phyloP scores from a whole-genome alignment of 1,140 invertebrate species.

The Drosophila biarmipes region DNA sequence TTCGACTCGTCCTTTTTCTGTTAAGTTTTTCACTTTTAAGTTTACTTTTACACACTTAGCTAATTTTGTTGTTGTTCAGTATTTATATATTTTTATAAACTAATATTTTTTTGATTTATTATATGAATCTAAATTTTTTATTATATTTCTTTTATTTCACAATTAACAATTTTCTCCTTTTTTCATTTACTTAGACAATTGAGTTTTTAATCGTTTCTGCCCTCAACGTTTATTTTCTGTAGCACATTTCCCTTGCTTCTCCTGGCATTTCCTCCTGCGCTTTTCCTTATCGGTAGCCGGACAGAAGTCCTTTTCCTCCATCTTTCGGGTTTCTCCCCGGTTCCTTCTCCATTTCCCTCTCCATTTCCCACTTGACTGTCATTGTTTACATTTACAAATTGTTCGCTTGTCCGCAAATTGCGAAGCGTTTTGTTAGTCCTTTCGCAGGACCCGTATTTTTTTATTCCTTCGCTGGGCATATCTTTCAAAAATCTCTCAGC shows the following conservation, averaged over 20 bases:
- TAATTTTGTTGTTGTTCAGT: neutral
- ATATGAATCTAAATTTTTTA: neutral
- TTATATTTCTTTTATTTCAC: neutral
- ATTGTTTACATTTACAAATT: conserved; percentile 83
- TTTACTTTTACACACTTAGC: no score
- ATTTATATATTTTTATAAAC: neutral
- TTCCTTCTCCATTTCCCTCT: conserved; percentile 27
- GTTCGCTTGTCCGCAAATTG: conserved; percentile 82
- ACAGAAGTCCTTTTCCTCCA: conserved; percentile 48
- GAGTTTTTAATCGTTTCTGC: conserved; percentile 75
- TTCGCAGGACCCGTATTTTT: conserved; percentile 24
- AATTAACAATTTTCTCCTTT: conserved; percentile 2
- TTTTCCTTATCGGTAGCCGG: conserved; percentile 61
- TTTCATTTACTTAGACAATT: conserved; percentile 54
- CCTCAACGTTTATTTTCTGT: conserved; percentile 67
- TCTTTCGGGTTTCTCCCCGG: conserved; percentile 21
- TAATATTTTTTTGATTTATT: neutral
- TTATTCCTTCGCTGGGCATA: conserved; percentile 40
- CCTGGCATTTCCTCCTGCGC: conserved; percentile 19
- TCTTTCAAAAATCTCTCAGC: conserved; percentile 58
- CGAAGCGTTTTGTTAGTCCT: conserved; percentile 51
- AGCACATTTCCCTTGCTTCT: conserved; percentile 42
- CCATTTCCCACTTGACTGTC: conserved; percentile 73
- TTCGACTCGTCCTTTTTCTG: neutral
- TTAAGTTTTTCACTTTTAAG: neutral